These are phyloP conservation scores for Eristalis arbustorum DNA, from an alignment of 2,888 invertebrate species.

Conservation along the genomic window DNA sequence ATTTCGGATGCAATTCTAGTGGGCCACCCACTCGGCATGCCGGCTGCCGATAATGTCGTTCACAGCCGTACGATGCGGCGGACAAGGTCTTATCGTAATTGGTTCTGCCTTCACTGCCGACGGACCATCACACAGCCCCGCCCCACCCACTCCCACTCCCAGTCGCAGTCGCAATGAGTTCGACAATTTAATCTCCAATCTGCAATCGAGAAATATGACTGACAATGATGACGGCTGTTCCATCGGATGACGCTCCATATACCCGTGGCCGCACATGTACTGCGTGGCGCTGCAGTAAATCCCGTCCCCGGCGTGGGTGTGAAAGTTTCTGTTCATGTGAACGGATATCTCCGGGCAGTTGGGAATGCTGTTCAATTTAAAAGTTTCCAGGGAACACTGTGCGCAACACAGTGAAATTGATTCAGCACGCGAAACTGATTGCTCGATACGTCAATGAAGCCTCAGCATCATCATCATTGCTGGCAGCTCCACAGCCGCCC, in stretches of 20 bases:
- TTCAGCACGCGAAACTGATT: conserved; percentile 66
- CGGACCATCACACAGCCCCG: background rate
- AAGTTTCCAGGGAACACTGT: conserved; percentile 54
- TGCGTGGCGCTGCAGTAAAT: conserved; percentile 7
- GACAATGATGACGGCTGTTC: conserved; percentile 50
- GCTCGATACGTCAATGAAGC: conserved; percentile 64
- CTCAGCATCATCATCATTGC: background rate
- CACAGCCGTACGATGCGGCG: conserved; percentile 5
- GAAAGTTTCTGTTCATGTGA: conserved; percentile 47
- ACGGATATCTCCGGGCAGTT: conserved; percentile 49
- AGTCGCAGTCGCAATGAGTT: conserved; percentile 13
- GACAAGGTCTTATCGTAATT: conserved; percentile 30
- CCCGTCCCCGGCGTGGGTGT: conserved; percentile 8
- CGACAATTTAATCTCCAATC: conserved; percentile 56
- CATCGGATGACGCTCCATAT: background rate
- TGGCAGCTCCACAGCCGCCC: background rate
- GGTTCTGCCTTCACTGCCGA: conserved; percentile 25
- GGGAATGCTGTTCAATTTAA: conserved; percentile 58
- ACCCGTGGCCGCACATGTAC: background rate
- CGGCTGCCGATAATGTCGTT: conserved; percentile 49
- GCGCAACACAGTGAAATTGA: conserved; percentile 61
- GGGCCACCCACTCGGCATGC: background rate
- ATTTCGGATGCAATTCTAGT: background rate
- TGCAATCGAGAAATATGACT: conserved; percentile 60
- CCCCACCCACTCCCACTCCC: too few relatives aligned